Evolutionary conservation across 1,140 invertebrate species (phyloP), one percentile per base, ranked within the genome.

Genomic region (Adoxophyes honmai): DNA sequence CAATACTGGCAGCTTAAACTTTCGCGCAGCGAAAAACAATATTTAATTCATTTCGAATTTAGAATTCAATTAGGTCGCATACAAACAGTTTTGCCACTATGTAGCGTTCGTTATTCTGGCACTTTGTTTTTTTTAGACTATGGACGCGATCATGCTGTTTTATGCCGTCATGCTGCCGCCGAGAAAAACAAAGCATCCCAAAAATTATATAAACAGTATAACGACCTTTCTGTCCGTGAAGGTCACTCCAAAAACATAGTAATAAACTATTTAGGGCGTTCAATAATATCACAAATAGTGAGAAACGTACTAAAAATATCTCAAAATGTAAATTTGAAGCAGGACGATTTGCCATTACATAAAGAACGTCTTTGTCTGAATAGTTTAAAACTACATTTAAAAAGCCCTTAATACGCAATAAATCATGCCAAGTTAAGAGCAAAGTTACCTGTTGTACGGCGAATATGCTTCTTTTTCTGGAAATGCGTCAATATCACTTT

Each of bases 151-250:
- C 42, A 59, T 57, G 59, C 5, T 28, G 16, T 48, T 28, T 16
- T 3, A 53, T 44, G 16, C 34, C 10, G 38, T 61, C 59, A 64
- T 60, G 18, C 42, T 33, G 14, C 33, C 10, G 34, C 0, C 34
- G 33, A 70, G 55, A 35, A 65, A 68, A 68, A 72, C 66, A 69
- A 75, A 68, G 52, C 64, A 73, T 52, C 59, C 44, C 15, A 62
- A 38, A 71, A 78, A 82, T 82, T 82, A 85, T 82, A 75, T 85
- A 81, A 82, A 85, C 78, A 79, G 55, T 64, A 62, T 55, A 66
- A 66, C 79, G 81, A 85, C 79, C 81, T 85, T 85, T 66, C 75
- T 57, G 52, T 33, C n/a, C 48, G 44, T 70, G 75, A 82, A 85
- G 81, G 79, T 85, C 79, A 76, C 16, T 15, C 15, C 1, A 10